Evolutionary conservation across 2,797 vertebrate species (phyloP).

Genomic region (Anguilla anguilla): DNA sequence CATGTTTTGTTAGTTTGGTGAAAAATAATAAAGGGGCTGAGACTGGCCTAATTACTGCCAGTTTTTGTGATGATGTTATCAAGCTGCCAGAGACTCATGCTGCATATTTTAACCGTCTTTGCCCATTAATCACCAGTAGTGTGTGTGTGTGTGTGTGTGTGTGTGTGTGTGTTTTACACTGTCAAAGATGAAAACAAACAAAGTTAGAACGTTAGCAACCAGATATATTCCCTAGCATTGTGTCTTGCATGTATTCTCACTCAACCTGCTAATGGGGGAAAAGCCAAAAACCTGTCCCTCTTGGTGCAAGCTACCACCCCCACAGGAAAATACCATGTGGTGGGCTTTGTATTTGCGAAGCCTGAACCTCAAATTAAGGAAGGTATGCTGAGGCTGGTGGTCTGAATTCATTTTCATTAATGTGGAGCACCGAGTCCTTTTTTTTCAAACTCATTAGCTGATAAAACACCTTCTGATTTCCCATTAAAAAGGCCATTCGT

Average conservation of each 20-base stretch:
- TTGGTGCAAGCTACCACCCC: conserved; percentile 42
- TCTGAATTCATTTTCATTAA: conserved; percentile 72
- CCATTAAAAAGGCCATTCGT: conserved; percentile 67
- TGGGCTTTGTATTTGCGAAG: conserved; percentile 63
- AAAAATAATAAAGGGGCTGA: neutral
- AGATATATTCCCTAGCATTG: neutral
- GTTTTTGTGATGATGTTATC: neutral
- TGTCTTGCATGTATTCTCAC: neutral
- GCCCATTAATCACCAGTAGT: neutral
- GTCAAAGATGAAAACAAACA: neutral
- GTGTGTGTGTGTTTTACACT: neutral
- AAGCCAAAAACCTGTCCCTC: neutral
- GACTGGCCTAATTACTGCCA: neutral
- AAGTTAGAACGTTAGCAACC: neutral
- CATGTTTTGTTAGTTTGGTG: neutral
- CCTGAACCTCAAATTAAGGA: conserved; percentile 52
- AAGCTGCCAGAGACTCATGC: neutral
- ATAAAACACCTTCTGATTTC: conserved; percentile 75
- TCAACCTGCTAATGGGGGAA: neutral
- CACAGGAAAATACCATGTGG: conserved; percentile 53
- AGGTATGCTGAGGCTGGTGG: conserved; percentile 56
- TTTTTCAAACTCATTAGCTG: conserved; percentile 75
- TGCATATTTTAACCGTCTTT: neutral
- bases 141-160: neutral
- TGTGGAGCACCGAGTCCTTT: conserved; percentile 62